A percentile compares a stretch with the other conserved stretches of the same genome.
Evolutionary conservation across 2,113 vertebrate species (phyloP).

Genomic region (Abramis brama): DNA sequence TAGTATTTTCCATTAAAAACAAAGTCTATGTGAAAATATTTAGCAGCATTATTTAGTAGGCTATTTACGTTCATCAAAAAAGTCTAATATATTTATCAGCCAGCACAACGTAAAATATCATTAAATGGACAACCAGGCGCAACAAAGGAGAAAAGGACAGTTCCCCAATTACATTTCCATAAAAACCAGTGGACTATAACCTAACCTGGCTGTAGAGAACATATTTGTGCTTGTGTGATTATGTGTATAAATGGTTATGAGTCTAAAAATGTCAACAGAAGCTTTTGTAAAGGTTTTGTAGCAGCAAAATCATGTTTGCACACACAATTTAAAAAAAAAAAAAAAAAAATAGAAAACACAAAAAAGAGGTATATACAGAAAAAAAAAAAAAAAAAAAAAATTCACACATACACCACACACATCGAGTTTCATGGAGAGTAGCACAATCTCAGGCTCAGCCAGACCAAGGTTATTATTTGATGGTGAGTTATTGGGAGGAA

Average conservation of each 20-base stretch:
- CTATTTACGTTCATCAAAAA: background rate
- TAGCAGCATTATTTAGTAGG: background rate
- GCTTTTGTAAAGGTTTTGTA: background rate
- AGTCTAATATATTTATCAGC: background rate
- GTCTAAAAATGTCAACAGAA: background rate
- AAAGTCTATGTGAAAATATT: background rate
- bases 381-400: background rate
- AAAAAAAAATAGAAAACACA: background rate
- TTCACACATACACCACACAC: background rate
- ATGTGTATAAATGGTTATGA: background rate
- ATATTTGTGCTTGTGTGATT: background rate
- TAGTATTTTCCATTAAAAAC: background rate
- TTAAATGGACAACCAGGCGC: no score
- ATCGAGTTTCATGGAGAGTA: background rate
- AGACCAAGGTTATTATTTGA: conserved; percentile 30
- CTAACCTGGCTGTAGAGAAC: background rate
- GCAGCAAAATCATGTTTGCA: background rate
- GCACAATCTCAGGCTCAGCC: background rate
- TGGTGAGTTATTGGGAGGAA: conserved; percentile 22
- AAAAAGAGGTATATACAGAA: background rate
- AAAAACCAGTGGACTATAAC: background rate
- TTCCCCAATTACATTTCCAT: background rate
- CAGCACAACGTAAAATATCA: background rate
- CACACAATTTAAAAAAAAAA: background rate
- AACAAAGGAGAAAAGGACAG: no score